Evolutionary conservation across 2,113 vertebrate genomes (phyloP).

Genomic region (Peucedramus taeniatus): DNA sequence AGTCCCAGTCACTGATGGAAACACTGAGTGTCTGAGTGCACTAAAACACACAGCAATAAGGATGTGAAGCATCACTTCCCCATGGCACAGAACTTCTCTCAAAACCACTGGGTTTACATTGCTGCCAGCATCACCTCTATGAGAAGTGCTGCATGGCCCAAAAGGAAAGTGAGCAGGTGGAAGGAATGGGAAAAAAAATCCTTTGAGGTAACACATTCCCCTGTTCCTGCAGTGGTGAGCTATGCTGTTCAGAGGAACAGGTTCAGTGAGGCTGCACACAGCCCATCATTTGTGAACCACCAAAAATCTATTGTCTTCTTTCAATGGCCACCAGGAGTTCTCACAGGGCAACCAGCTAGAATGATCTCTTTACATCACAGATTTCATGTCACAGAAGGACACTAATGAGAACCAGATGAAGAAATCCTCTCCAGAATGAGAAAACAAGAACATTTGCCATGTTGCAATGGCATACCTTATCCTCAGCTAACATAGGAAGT

Average conservation of each 20-base stretch:
- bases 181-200: background rate
- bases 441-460: background rate
- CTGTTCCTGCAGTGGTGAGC: background rate
- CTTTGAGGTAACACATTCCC: background rate
- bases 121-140: background rate
- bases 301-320: background rate
- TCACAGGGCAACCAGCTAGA: background rate
- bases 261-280: background rate
- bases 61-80: background rate
- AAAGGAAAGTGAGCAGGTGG: background rate
- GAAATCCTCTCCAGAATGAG: background rate
- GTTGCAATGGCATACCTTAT: background rate
- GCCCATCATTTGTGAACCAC: background rate
- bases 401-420: background rate
- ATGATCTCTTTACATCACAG: accelerated
- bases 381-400: background rate
- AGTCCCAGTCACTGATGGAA: background rate
- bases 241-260: background rate
- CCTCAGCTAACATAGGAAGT: accelerated
- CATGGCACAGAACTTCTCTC: background rate
- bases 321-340: background rate
- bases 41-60: background rate
- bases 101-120: background rate
- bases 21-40: background rate
- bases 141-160: background rate